phyloP scores from a whole-genome alignment of 2,113 vertebrate genomes.

The Helogale parvula region DNA sequence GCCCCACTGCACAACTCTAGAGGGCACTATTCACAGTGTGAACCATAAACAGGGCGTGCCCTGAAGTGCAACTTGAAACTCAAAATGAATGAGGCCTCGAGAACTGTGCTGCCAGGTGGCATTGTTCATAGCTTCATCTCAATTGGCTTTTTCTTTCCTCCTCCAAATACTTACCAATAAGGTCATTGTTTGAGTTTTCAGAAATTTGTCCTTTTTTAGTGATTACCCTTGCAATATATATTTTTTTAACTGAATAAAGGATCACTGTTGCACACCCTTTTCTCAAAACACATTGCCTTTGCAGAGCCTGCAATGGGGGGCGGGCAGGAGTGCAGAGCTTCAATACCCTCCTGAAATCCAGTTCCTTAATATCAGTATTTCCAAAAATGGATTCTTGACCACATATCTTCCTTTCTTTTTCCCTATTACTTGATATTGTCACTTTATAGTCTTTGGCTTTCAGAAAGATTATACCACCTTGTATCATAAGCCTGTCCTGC shows the following conservation, averaged over 20 bases:
- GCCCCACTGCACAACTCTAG: background rate
- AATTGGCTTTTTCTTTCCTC: background rate
- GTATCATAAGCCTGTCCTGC: background rate
- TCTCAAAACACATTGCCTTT: background rate
- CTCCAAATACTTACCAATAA: background rate
- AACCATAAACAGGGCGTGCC: background rate
- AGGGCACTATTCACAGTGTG: background rate
- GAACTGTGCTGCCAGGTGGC: background rate
- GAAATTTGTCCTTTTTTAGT: background rate
- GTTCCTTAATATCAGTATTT: background rate
- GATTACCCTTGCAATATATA: background rate
- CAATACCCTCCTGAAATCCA: background rate
- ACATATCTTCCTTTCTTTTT: background rate
- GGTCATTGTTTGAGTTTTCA: background rate
- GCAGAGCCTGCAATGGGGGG: background rate
- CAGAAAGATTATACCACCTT: background rate
- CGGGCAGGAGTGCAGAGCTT: background rate
- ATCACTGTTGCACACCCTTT: background rate
- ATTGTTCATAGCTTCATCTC: background rate
- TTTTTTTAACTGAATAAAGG: background rate
- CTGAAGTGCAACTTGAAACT: background rate
- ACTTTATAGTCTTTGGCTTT: background rate
- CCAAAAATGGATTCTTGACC: background rate
- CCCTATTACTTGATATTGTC: background rate
- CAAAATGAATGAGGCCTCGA: background rate